Percentiles rank a stretch among this genome's conserved stretches.
phyloP scores from a whole-genome alignment of 2,797 vertebrate species.

The Diglossa cyanea region DNA sequence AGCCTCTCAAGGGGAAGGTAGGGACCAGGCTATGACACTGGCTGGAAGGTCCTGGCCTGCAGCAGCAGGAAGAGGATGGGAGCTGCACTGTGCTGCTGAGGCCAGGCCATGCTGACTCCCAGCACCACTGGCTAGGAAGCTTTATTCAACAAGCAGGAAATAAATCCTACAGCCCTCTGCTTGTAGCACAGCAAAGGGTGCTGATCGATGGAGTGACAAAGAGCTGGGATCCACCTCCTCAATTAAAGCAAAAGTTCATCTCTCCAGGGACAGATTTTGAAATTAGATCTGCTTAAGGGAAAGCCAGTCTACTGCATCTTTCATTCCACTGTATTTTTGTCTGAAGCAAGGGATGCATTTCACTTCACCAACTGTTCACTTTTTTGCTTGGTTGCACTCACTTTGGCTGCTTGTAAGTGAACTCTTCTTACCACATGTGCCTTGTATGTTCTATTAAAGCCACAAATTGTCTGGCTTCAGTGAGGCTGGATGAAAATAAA shows the following conservation, averaged over 20 bases:
- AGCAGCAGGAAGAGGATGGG: background rate
- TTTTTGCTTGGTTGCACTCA: conserved; percentile 64
- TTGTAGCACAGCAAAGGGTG: conserved; percentile 49
- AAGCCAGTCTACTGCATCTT: conserved; percentile 61
- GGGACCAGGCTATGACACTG: background rate
- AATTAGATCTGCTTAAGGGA: conserved; percentile 58
- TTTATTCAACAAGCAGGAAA: background rate
- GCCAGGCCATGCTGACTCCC: background rate
- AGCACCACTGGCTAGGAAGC: background rate
- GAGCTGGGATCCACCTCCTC: conserved; percentile 62
- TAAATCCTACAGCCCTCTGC: background rate
- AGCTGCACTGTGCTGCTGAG: background rate
- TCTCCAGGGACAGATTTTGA: conserved; percentile 48
- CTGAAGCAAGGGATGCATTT: conserved; percentile 61
- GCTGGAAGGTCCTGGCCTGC: background rate
- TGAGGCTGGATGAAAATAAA: conserved; percentile 16
- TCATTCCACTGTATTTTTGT: conserved; percentile 34
- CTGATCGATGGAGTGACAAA: conserved; percentile 52
- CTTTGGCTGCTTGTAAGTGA: conserved; percentile 57
- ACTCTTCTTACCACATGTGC: conserved; percentile 42
- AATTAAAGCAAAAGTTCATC: conserved; percentile 49
- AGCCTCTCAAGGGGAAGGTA: background rate
- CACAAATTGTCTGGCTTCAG: background rate
- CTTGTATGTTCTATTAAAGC: conserved; percentile 33
- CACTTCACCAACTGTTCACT: conserved; percentile 68